A percentile compares a stretch with the other conserved stretches of the same genome.
These are phyloP conservation scores for Cyprinodon diabolis DNA, from an alignment of 2,797 vertebrate species.

Conservation along the genomic window DNA sequence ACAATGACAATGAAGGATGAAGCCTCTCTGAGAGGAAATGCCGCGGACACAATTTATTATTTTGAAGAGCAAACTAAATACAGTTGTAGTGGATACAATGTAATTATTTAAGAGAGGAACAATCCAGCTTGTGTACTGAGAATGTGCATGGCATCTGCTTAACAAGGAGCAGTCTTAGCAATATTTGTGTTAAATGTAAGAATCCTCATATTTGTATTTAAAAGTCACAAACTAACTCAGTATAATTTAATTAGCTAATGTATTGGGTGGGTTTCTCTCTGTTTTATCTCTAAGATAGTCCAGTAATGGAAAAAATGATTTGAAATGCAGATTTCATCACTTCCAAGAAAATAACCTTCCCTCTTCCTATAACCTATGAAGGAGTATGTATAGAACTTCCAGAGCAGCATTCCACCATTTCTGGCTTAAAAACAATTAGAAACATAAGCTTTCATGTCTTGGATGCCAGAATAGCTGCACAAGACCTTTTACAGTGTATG, in stretches of 20 bases:
- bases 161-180: background rate
- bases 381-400: background rate
- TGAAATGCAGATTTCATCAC: background rate
- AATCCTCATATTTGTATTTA: background rate
- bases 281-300: background rate
- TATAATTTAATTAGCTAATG: background rate
- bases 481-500: background rate
- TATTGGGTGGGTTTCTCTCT: background rate
- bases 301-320: background rate
- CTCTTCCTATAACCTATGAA: background rate
- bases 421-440: no score
- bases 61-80: background rate
- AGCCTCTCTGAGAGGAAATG: constrained; percentile 48
- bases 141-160: background rate
- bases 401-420: background rate
- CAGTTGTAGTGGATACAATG: background rate
- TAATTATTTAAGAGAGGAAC: background rate
- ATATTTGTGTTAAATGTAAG: background rate
- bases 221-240: background rate
- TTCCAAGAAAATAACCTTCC: background rate
- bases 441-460: no score
- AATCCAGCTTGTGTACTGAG: background rate
- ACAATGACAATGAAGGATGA: constrained; percentile 62
- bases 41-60: background rate
- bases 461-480: no score